Conservation (phyloP, 2,888 invertebrate genomes). For the Meta bourneti region DNA sequence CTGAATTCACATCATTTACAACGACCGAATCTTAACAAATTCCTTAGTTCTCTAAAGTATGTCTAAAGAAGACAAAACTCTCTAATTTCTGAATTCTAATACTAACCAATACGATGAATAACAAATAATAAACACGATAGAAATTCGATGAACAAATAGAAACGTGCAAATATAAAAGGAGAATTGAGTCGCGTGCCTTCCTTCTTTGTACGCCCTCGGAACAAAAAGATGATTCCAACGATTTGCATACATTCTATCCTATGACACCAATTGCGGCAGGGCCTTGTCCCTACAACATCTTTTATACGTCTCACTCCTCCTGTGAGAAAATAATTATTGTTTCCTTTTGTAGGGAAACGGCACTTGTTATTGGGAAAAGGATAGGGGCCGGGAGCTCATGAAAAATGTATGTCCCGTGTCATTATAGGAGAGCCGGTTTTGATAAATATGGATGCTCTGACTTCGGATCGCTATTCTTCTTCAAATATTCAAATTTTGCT, state of each 20-base stretch:
- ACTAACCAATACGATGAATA: not conserved
- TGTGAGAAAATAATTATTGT: conserved; percentile 42
- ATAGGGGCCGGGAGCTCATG: conserved; percentile 26
- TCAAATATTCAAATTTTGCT: conserved; percentile 6
- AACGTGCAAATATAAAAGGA: not conserved
- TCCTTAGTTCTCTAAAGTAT: no score
- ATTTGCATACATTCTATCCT: conserved; percentile 18
- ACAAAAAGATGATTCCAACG: not conserved
- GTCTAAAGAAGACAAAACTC: not conserved
- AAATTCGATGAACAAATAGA: not conserved
- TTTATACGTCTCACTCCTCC: conserved; percentile 37
- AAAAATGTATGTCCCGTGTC: conserved; percentile 45
- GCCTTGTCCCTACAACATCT: conserved; percentile 8
- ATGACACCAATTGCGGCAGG: not conserved
- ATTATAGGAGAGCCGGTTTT: conserved; percentile 12
- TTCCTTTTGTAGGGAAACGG: conserved; percentile 35
- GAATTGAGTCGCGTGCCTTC: not conserved
- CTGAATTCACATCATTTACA: no score
- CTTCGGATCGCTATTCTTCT: conserved; percentile 19
- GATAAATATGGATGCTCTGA: conserved; percentile 33
- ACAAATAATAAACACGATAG: not conserved
- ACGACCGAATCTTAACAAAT: no score
- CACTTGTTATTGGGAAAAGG: conserved; percentile 30
- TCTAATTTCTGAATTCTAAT: not conserved
- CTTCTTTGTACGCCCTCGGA: not conserved